Percentiles rank a stretch among this genome's conserved stretches.
Conservation (phyloP, 2,113 vertebrate species). For the Pogonocichla stellata region DNA sequence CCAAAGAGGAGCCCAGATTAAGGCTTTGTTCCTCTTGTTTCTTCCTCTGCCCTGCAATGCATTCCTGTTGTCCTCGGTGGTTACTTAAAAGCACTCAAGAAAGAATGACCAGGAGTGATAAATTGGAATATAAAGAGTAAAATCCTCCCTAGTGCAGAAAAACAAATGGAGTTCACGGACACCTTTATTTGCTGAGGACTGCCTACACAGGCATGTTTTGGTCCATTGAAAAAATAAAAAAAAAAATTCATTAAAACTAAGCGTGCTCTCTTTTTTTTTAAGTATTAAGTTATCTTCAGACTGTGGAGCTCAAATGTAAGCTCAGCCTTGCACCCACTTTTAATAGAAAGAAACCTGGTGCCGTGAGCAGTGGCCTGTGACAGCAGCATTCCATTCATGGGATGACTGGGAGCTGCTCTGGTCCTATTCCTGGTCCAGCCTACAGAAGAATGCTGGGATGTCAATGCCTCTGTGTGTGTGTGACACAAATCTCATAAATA, state of each 20-base stretch:
- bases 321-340: not conserved
- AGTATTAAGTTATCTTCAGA: not conserved
- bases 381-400: accelerated
- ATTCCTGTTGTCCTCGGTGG: not conserved
- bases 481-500: accelerated
- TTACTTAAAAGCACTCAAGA: not conserved
- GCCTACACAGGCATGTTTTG: not conserved
- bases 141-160: not conserved
- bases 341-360: not conserved
- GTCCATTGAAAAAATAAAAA: not conserved
- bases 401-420: not conserved
- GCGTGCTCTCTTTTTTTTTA: not conserved
- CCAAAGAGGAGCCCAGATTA: not conserved
- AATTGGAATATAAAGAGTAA: not conserved
- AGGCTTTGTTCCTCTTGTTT: not conserved
- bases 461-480: not conserved
- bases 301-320: not conserved
- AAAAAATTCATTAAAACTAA: not conserved
- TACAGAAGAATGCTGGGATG: not conserved
- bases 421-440: accelerated
- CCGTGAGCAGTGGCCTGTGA: not conserved
- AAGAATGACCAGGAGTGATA: not conserved
- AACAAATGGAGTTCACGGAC: not conserved
- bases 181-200: not conserved
- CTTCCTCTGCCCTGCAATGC: not conserved